Evolutionary conservation across 2,113 vertebrate species (phyloP).

Genomic region (Siniperca knerii): DNA sequence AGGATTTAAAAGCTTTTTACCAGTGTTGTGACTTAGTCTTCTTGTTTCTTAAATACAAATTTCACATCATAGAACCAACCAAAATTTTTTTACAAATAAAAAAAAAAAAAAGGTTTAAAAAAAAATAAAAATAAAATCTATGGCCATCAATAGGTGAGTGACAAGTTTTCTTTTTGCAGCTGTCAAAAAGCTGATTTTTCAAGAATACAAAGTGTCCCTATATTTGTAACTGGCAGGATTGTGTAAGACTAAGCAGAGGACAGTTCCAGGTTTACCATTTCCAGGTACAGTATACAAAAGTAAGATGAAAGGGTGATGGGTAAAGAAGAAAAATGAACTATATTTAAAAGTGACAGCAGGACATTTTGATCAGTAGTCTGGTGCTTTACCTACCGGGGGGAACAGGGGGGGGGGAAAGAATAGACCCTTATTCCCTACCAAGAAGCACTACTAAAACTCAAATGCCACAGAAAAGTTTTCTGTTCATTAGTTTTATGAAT

Average conservation of each 20-base stretch:
- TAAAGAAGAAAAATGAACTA: not conserved
- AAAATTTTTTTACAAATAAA: not conserved
- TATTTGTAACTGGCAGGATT: not conserved
- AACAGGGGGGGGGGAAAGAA: not conserved
- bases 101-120: not conserved
- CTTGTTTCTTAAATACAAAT: too few relatives aligned
- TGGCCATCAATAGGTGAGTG: not conserved
- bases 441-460: conserved; percentile 24
- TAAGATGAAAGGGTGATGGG: not conserved
- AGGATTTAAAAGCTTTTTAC: too few relatives aligned
- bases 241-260: not conserved
- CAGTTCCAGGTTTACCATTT: not conserved
- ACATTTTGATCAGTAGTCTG: conserved; percentile 14
- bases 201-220: not conserved
- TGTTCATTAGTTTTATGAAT: conserved; percentile 1
- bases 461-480: not conserved
- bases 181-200: not conserved
- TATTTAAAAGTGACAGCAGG: not conserved
- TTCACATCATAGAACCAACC: not conserved
- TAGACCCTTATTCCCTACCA: not conserved
- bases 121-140: not conserved
- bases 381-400: conserved; percentile 2
- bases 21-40: too few relatives aligned
- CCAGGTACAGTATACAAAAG: not conserved
- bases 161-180: not conserved